Evolutionary conservation across 2,888 invertebrate genomes (phyloP).

Genomic region (Napeogenes inachia): DNA sequence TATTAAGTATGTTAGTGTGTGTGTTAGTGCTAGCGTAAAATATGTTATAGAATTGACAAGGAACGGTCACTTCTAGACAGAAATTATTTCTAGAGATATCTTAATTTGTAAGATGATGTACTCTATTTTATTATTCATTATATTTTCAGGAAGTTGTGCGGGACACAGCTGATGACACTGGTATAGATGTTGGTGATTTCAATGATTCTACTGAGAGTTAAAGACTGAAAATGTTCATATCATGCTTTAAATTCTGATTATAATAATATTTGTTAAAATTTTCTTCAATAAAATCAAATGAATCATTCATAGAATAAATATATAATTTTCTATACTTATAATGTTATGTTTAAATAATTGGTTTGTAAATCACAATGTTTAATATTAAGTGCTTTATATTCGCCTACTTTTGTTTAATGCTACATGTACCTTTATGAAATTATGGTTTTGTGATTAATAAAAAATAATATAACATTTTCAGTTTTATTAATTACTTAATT

Average conservation of each 20-base stretch:
- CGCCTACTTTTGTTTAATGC: background rate
- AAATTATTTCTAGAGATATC: too few relatives aligned
- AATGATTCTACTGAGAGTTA: conserved; percentile 17
- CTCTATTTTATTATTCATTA: background rate
- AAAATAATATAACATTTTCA: background rate
- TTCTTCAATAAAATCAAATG: too few relatives aligned
- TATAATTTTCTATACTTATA: too few relatives aligned
- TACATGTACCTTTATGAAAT: conserved; percentile 5
- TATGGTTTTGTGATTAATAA: conserved; percentile 4
- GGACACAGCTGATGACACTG: conserved; percentile 33
- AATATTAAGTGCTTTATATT: conserved; percentile 1
- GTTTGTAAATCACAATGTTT: too few relatives aligned
- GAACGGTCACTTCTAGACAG: too few relatives aligned
- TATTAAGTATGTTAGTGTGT: too few relatives aligned
- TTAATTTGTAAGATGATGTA: background rate
- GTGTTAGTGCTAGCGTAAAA: too few relatives aligned
- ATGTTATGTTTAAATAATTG: too few relatives aligned
- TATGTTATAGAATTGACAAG: too few relatives aligned
- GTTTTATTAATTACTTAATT: background rate
- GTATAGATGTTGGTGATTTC: conserved; percentile 31
- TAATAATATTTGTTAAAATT: too few relatives aligned
- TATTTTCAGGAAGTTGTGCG: conserved; percentile 29
- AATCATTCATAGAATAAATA: too few relatives aligned
- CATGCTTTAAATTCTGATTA: too few relatives aligned
- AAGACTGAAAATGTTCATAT: conserved; percentile 13